Conservation (phyloP, 2,888 invertebrate species). For the Odontocolon sp. region DNA sequence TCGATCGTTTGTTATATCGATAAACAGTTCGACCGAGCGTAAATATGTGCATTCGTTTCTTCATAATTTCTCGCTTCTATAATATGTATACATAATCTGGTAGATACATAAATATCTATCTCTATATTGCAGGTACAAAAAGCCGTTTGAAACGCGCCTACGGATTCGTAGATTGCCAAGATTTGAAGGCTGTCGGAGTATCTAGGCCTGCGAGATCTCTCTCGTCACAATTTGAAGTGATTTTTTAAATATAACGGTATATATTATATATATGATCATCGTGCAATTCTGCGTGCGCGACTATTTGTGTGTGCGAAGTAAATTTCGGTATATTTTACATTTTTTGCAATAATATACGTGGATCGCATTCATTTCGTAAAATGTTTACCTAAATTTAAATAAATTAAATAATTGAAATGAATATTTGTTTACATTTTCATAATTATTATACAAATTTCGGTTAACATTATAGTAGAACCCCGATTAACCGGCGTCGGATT, state of each 20-base stretch:
- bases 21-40: neutral
- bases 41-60: neutral
- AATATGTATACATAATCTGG: conserved; percentile 66
- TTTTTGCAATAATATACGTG: too few relatives aligned
- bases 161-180: conserved; percentile 52
- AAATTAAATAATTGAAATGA: too few relatives aligned
- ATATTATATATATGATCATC: too few relatives aligned
- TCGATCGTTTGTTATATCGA: neutral
- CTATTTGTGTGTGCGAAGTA: too few relatives aligned
- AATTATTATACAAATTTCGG: too few relatives aligned
- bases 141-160: conserved; percentile 61
- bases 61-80: conserved; percentile 43
- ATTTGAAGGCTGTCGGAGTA: conserved; percentile 50
- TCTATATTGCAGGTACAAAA: conserved; percentile 75
- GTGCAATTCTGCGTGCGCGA: too few relatives aligned
- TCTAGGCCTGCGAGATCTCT: conserved; percentile 51
- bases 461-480: too few relatives aligned
- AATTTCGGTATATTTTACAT: too few relatives aligned
- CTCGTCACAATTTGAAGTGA: conserved; percentile 27
- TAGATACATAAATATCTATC: conserved; percentile 75
- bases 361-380: too few relatives aligned
- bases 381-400: too few relatives aligned
- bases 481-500: too few relatives aligned
- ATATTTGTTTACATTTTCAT: too few relatives aligned
- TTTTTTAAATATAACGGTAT: neutral